Evolutionary conservation across 2,888 invertebrate genomes (phyloP), one percentile per base, ranked within the genome.

Genomic region (Asteroscopus sphinx): DNA sequence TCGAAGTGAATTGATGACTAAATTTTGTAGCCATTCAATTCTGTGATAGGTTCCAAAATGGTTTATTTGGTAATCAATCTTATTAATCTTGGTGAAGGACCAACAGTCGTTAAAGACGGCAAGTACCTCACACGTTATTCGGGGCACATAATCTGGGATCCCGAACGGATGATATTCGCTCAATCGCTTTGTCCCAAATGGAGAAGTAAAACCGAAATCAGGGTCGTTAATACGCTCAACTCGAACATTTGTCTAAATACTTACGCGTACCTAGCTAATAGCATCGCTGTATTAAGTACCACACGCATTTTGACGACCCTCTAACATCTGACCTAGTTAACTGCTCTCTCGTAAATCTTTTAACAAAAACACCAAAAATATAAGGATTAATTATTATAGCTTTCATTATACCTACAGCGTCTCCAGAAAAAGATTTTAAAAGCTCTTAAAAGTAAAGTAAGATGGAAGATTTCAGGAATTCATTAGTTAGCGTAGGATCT

Each of bases 61-160:
- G 68, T 74, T 65, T 71, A 73, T 70, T 52, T 40, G 55, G 73
- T 54, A 75, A 73, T 73, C 72, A 73, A 73, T 73, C 73, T 73
- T 75, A 68, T 72, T 73, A 73, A 73, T 72, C 75, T 59, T 48
- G 44, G 33, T 46, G 51, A 66, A 61, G 58, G 62, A 48, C 68
- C 53, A 72, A 59, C 65, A 72, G 68, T 68, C 75, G 58, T 74
- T 73, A 68, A 58, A 71, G 60, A 60, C 59, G 46, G 30, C 51
- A 51, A 61, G 62, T 57, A 57, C 41, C 52, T 60, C 58, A 51
- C 72, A 68, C 69, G 66, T 69, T 56, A 69, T 73, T 67, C 51
- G 55, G 54, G 46, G 40, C 68, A 65, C 68, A 61, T 75, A 68
- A 73, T 73, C 57, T 71, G 65, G 63, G 62, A 62, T 60, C 73